Base-by-base conservation (phyloP, 2,797 vertebrate species). In the Neoniphon sammara region DNA sequence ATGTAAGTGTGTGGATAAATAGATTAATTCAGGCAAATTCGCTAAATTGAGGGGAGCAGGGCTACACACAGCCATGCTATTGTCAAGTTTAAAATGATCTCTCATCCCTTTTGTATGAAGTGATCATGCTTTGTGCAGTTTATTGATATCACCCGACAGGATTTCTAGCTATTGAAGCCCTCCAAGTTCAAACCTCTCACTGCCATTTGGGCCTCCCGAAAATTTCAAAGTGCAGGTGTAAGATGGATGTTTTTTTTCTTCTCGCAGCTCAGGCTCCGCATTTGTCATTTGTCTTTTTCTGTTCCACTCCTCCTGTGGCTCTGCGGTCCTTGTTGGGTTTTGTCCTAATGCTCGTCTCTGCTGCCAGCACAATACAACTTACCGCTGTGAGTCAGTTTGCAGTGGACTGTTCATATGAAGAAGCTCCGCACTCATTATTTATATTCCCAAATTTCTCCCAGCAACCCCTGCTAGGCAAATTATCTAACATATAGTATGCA, bases 361-460 rank as follows among this genome's bases (percentile, higher is more conserved):
- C 57, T 55, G 72, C 57, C 56, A 61, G 54, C 72, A 60, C 18
- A 63, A 57, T 20, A 67, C 25, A 55, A 15, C 42, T 10, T 4
- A 14, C 18, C 21, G n/a, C 44, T 11, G 50, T 56, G 50, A 58
- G 23, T 70, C 49, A 61, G 50, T 55, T 46, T 55, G 49, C 34
- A 39, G 20, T 5, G 46, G 49, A 67, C 55, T 50, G 63, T 46
- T 58, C 6, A 5, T 54, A 8, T 36, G 23, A 53, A 52, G 21
- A 30, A 46, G 49, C 52, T 46, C 30, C 50, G 15, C 27, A 42
- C 62, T 78, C 53, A 34, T 78, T 67, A 67, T 61, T 66, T 66
- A 11, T 3, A 17, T 64, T 59, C 49, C 31, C 31, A 17, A 44
- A 47, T 76, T 44, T 50, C 25, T 53, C 2, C 46, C 42, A 50